Evolutionary conservation across 2,113 vertebrate species (phyloP).

Genomic region (Calyptommatus sinebrachiatus): DNA sequence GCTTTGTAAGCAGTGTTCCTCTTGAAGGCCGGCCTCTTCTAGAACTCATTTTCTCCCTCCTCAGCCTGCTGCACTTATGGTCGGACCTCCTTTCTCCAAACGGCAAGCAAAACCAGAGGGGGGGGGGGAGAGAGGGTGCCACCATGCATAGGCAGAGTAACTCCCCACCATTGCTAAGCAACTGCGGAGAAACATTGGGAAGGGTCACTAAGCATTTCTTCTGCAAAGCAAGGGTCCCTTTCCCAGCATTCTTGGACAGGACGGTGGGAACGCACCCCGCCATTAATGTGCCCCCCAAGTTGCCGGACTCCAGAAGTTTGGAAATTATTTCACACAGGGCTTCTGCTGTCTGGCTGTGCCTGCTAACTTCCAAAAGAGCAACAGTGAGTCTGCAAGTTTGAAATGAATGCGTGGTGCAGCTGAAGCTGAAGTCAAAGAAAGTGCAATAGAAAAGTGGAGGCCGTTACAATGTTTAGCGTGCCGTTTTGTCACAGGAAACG

Average conservation of each 20-base stretch:
- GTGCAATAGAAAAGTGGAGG: no score
- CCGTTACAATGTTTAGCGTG: no score
- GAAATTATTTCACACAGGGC: background rate
- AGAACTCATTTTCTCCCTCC: no score
- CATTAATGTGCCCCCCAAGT: background rate
- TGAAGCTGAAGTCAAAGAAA: no score
- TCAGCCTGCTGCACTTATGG: background rate
- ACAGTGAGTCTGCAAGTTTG: no score
- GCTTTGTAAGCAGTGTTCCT: background rate
- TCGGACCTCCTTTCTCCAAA: background rate
- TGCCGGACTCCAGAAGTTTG: background rate
- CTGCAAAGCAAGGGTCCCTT: background rate
- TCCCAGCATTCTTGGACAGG: background rate
- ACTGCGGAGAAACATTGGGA: background rate
- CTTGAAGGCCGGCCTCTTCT: background rate
- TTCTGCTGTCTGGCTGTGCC: background rate
- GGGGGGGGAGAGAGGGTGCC: no score
- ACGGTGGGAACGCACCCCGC: background rate
- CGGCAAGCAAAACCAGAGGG: no score
- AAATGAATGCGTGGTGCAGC: no score
- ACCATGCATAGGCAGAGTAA: background rate
- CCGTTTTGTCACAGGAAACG: no score
- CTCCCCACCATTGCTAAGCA: background rate
- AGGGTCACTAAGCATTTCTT: background rate
- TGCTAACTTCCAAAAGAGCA: background rate